Percentiles rank a stretch among this genome's conserved stretches.
Evolutionary conservation across 2,888 invertebrate genomes (phyloP).

Genomic region (Heliconius hortense): DNA sequence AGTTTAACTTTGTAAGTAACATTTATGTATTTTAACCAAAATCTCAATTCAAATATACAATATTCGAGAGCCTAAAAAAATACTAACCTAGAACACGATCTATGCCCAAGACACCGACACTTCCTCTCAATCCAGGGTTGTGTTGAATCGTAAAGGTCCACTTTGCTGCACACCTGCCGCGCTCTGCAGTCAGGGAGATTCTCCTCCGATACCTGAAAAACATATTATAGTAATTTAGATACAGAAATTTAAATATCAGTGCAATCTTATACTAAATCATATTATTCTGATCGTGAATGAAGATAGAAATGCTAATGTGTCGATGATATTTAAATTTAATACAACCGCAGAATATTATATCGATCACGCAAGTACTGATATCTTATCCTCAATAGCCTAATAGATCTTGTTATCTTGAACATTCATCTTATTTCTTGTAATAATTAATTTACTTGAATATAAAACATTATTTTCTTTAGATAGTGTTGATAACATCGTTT

Average conservation of each 20-base stretch:
- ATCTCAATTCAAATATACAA: neutral
- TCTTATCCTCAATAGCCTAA: slow-evolving; percentile 16
- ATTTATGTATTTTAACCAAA: neutral
- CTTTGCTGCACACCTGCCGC: slow-evolving; percentile 92
- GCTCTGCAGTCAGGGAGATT: slow-evolving; percentile 90
- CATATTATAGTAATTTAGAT: slow-evolving; percentile 26
- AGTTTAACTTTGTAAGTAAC: neutral
- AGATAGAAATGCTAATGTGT: slow-evolving; percentile 26
- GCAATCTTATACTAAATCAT: slow-evolving; percentile 4
- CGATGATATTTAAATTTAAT: slow-evolving; percentile 22
- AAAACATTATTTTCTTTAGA: neutral
- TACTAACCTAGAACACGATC: slow-evolving; percentile 85
- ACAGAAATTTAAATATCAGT: neutral
- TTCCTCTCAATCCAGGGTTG: slow-evolving; percentile 94
- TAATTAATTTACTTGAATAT: slow-evolving; percentile 2
- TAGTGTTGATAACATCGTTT: slow-evolving; percentile 8
- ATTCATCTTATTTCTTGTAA: slow-evolving; percentile 14
- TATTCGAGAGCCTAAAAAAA: neutral
- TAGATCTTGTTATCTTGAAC: slow-evolving; percentile 12
- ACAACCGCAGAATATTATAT: slow-evolving; percentile 27
- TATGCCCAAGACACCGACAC: slow-evolving; percentile 88
- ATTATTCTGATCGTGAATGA: slow-evolving; percentile 16
- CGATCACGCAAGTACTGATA: slow-evolving; percentile 24
- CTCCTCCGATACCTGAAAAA: slow-evolving; percentile 87
- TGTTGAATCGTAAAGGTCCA: slow-evolving; percentile 89